phyloP scores from a whole-genome alignment of 2,888 invertebrate species.

The Nomada fabriciana region DNA sequence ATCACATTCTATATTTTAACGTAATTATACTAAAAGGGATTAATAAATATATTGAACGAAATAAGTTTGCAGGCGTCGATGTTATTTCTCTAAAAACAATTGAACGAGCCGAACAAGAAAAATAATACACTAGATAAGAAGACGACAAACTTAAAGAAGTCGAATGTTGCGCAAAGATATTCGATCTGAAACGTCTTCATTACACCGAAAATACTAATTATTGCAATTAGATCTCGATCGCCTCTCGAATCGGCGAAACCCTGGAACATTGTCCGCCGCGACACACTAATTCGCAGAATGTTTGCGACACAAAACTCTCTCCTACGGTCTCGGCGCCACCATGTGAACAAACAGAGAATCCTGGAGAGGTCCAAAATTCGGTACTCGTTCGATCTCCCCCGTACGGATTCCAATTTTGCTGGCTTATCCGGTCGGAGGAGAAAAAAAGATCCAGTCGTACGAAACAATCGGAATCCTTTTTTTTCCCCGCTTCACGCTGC shows the following conservation, averaged over 20 bases:
- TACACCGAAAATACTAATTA: neutral
- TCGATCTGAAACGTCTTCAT: too few species aligned
- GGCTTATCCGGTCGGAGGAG: constrained; percentile 24
- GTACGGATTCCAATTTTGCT: constrained; percentile 37
- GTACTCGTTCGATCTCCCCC: constrained; percentile 24
- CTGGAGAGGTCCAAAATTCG: constrained; percentile 20
- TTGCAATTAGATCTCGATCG: neutral
- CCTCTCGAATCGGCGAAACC: constrained; percentile 14
- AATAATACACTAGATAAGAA: too few species aligned
- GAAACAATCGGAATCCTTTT: constrained; percentile 56
- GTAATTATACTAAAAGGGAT: too few species aligned
- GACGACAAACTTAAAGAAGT: too few species aligned
- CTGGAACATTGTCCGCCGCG: constrained; percentile 17
- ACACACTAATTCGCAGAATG: constrained; percentile 18
- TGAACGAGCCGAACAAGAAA: too few species aligned
- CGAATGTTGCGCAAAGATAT: too few species aligned
- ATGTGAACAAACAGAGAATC: constrained; percentile 27
- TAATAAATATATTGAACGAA: too few species aligned
- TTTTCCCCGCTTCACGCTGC: constrained; percentile 22
- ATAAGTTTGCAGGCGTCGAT: too few species aligned
- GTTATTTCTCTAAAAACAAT: too few species aligned
- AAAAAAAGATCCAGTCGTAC: constrained; percentile 12
- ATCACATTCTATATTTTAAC: neutral
- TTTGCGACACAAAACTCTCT: constrained; percentile 1
- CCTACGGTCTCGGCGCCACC: neutral